Evolutionary conservation across 1,140 invertebrate genomes (phyloP).

Genomic region (Drosophila fuyamai): DNA sequence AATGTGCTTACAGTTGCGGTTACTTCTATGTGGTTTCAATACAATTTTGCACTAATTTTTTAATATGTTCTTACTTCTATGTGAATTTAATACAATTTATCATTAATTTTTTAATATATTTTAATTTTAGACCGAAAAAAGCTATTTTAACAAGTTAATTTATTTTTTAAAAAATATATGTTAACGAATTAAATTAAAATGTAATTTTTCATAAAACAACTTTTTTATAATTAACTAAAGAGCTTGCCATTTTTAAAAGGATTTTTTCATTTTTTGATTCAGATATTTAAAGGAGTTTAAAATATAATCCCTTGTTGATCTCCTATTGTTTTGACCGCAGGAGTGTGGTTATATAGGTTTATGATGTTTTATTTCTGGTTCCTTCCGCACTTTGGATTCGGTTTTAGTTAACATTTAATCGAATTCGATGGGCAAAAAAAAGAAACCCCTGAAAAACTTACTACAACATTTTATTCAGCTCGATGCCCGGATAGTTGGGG

Average conservation of each 20-base stretch:
- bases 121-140: too few relatives aligned
- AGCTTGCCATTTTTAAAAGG: too few relatives aligned
- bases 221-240: too few relatives aligned
- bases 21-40: not conserved
- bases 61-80: not conserved
- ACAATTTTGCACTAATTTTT: not conserved
- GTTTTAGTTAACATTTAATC: conserved; percentile 27
- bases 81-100: not conserved
- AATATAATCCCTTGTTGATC: too few relatives aligned
- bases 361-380: conserved; percentile 30
- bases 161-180: too few relatives aligned
- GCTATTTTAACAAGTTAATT: too few relatives aligned
- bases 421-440: too few relatives aligned
- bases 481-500: not conserved
- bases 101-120: too few relatives aligned
- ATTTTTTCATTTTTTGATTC: too few relatives aligned
- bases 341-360: conserved; percentile 11
- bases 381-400: conserved; percentile 20
- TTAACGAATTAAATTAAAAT: too few relatives aligned
- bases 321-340: not conserved
- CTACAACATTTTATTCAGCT: conserved; percentile 59
- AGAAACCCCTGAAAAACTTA: conserved; percentile 34
- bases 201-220: too few relatives aligned
- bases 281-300: not conserved
- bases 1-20: conserved; percentile 3